Evolutionary conservation across 2,888 invertebrate species (phyloP), one percentile per base, ranked within the genome.

Genomic region (Acrobasis consociella): DNA sequence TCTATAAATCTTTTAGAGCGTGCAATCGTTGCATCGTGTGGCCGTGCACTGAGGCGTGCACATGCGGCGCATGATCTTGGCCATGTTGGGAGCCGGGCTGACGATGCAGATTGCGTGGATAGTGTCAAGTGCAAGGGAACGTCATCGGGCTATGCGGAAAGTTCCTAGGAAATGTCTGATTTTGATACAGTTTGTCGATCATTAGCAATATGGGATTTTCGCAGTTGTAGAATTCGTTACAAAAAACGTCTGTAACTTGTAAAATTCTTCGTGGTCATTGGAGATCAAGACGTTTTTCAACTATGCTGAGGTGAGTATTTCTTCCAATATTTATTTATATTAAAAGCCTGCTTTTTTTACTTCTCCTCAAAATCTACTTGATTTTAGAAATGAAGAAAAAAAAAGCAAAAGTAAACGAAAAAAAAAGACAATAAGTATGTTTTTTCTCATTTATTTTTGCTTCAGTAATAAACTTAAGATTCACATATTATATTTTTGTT

Each of bases 1-100:
- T 92, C 91, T 91, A 92, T 91, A 91, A 93, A 93, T 89, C 91
- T 92, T 92, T 93, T 87, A 92, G 92, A 93, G 93, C 93, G 93
- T 93, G 93, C 92, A 91, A 92, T 91, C 84, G 90, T 86, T 92
- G 89, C 90, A 90, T 88, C 86, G 91, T 88, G 82, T 87, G 77
- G 85, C 76, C 80, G 89, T 80, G 89, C 91, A 87, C 88, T 91
- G 86, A 87, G 89, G 85, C 89, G 82, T 89, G 83, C 71, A 39
- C 56, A n/a, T 46, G 42, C 42, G 17, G 78, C 78, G 77, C 74
- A 78, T 72, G 79, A 73, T 63, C 66, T 64, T 42, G 69, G 63
- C 65, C 71, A 80, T 75, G 72, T 69, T 72, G 78, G 72, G 81
- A 74, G 8, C 76, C 67, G 72, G 69, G 75, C 72, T 81, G 80